Conservation (phyloP, 2,113 vertebrate genomes). For the Turnix velox region DNA sequence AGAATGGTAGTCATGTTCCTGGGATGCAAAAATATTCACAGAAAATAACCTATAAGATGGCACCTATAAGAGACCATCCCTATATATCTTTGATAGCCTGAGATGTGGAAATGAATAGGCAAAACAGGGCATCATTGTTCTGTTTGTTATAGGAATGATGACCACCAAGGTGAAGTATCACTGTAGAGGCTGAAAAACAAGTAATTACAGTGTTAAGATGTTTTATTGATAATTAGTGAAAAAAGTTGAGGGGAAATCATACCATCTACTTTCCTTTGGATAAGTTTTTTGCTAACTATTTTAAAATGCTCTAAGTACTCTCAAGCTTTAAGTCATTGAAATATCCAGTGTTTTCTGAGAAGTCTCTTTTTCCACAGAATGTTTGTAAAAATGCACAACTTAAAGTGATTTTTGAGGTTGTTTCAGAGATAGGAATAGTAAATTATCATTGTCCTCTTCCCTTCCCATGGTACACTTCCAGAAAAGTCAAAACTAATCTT, state of each 20-base stretch:
- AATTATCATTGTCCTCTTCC: neutral
- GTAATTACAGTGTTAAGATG: neutral
- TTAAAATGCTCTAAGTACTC: neutral
- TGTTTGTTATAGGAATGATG: neutral
- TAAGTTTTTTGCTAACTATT: neutral
- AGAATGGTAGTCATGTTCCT: neutral
- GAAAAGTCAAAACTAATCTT: neutral
- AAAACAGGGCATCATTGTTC: neutral
- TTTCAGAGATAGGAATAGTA: neutral
- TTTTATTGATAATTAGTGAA: neutral
- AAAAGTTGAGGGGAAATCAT: neutral
- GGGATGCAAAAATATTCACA: neutral
- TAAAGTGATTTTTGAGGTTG: neutral
- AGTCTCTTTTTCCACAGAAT: rapidly evolving
- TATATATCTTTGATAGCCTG: neutral
- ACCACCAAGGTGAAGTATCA: neutral
- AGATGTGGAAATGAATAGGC: neutral
- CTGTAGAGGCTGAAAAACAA: neutral
- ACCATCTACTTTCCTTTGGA: neutral
- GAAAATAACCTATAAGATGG: neutral
- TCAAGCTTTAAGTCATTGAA: neutral
- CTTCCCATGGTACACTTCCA: neutral
- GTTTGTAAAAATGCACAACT: neutral
- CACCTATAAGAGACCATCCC: neutral
- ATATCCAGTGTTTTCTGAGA: neutral